phyloP scores from a whole-genome alignment of 2,888 invertebrate genomes.

The Eupelmus urozonus region DNA sequence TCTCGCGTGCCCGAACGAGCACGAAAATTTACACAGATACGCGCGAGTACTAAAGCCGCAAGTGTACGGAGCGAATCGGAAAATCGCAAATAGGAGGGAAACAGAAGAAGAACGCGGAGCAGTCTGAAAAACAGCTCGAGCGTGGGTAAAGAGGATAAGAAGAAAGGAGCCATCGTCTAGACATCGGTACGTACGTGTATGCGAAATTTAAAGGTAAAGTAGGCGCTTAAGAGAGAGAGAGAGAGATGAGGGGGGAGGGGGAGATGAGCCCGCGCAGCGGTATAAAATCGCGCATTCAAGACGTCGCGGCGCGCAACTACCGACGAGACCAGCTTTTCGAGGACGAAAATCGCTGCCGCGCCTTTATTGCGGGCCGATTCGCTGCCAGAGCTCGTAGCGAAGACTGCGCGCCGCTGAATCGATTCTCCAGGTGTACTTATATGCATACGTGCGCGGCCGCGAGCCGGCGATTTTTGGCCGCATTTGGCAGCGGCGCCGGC shows the following conservation, averaged over 20 bases:
- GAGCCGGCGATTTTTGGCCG: conserved; percentile 41
- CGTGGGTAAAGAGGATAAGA: conserved; percentile 19
- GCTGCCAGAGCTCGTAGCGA: neutral
- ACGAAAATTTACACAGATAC: too few relatives aligned
- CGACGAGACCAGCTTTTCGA: too few relatives aligned
- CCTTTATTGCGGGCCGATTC: neutral
- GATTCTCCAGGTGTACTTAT: conserved; percentile 36
- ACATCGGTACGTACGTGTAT: neutral
- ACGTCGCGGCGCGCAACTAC: neutral
- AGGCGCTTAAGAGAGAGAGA: too few relatives aligned
- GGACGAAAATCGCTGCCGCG: neutral
- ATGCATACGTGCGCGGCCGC: neutral
- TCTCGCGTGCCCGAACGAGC: too few relatives aligned
- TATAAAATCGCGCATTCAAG: conserved; percentile 34
- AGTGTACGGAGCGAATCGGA: conserved; percentile 1
- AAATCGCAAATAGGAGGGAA: neutral
- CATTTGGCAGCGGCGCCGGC: conserved; percentile 5
- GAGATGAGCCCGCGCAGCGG: too few relatives aligned
- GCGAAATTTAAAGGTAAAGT: conserved; percentile 35
- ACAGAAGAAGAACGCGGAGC: neutral
- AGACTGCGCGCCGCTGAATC: conserved; percentile 19
- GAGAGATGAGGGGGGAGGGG: too few relatives aligned
- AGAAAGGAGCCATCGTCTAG: too few relatives aligned
- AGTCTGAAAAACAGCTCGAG: conserved; percentile 3
- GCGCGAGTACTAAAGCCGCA: too few relatives aligned